Percentiles rank a stretch among this genome's conserved stretches.
Conservation (phyloP, 2,888 invertebrate species). For the Loripinus fragilis region DNA sequence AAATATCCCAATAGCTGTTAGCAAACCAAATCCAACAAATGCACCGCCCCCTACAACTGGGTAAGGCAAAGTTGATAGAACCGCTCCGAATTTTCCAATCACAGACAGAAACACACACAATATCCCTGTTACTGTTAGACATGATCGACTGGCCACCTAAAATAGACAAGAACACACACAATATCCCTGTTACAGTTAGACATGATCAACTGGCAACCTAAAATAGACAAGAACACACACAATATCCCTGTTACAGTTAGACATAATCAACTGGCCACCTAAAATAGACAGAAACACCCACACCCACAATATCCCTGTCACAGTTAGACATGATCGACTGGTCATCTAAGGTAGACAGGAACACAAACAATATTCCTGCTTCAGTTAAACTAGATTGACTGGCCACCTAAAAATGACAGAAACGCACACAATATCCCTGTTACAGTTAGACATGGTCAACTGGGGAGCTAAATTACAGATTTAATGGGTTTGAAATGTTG, state of each 20-base stretch:
- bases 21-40: conserved; percentile 55
- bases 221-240: too few relatives aligned
- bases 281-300: too few relatives aligned
- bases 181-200: conserved; percentile 56
- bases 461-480: conserved; percentile 64
- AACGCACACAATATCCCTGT: conserved; percentile 60
- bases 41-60: conserved; percentile 58
- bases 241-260: too few relatives aligned
- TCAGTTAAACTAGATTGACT: too few relatives aligned
- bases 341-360: conserved; percentile 64
- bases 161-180: conserved; percentile 53
- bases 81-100: conserved; percentile 62
- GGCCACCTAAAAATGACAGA: too few relatives aligned
- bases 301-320: conserved; percentile 59
- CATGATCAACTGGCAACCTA: conserved; percentile 67
- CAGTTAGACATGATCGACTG: conserved; percentile 62
- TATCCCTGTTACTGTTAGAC: conserved; percentile 59
- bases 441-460: conserved; percentile 60
- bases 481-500: too few relatives aligned
- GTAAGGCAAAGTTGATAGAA: conserved; percentile 58
- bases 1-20: conserved; percentile 57
- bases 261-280: too few relatives aligned
- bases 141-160: conserved; percentile 66
- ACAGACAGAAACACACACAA: conserved; percentile 56
- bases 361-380: too few relatives aligned